Evolutionary conservation across 2,888 invertebrate genomes (phyloP).

Genomic region (Apodemia mormo): DNA sequence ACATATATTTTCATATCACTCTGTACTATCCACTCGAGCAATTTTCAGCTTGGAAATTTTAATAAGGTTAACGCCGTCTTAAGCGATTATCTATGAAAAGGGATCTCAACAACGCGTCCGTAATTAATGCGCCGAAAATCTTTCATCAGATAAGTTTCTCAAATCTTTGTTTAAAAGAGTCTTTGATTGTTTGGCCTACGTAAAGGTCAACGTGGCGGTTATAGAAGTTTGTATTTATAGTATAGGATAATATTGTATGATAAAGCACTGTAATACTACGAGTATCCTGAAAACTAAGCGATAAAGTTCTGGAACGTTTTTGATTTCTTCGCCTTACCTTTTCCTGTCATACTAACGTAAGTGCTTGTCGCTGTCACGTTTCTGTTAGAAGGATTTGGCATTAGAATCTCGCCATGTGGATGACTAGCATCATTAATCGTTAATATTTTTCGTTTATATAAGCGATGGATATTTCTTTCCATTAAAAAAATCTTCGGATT

Average conservation of each 20-base stretch:
- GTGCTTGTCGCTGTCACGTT: no score
- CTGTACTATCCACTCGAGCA: neutral
- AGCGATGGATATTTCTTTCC: no score
- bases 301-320: no score
- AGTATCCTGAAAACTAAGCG: neutral
- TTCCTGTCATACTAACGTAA: no score
- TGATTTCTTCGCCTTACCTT: no score
- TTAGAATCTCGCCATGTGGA: no score
- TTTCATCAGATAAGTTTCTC: neutral
- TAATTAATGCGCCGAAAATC: neutral
- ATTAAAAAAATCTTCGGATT: no score
- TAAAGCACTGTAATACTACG: neutral
- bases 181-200: neutral
- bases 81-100: conserved; percentile 16
- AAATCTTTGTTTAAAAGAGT: conserved; percentile 3
- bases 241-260: neutral
- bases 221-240: neutral
- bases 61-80: conserved; percentile 13
- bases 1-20: neutral
- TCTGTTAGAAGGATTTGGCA: no score
- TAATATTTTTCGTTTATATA: no score
- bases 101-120: neutral
- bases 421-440: no score
- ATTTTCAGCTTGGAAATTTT: neutral
- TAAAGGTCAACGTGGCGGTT: neutral